Evolutionary conservation across 2,797 vertebrate genomes (phyloP), one percentile per base, ranked within the genome.

Genomic region (Onychomys leucogaster): DNA sequence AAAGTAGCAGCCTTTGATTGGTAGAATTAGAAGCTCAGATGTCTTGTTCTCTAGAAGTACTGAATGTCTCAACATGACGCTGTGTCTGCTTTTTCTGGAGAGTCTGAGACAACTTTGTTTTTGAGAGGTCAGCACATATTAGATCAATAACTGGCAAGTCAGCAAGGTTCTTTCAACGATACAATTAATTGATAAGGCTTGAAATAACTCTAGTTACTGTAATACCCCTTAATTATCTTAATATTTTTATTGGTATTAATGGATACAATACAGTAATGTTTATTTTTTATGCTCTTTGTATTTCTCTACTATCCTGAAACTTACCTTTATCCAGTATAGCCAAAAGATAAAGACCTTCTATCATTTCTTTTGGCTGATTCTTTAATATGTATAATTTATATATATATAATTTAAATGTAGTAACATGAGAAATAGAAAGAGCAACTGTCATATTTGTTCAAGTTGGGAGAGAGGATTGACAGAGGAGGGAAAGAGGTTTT

Each of bases 211-310:
- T 77, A 77, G 57, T 23, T 61, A 12, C 9, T 55, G 0, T 57
- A n/a, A 34, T 57, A 59, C 57, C 78, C 2, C 25, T n/a, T 16
- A 87, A 19, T 17, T 19, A 55, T 71, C 80, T 49, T 21, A 90
- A 37, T 59, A 29, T 67, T 84, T 93, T 43, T 91, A 61, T 55
- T 96, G 59, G n/a, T 61, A 17, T 85, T 73, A 86, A 78, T 55
- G 13, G 21, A n/a, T 1, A 23, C 41, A 32, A 78, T 37, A 0
- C 3, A 52, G 6, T 37, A 41, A 41, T 77, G 49, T 16, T 9
- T 16, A 46, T 61, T n/a, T 57, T 82, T 55, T 69, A 27, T 0
- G 3, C 21, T 85, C 2, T 37, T 73, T 85, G 1, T 11, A 69
- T 32, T 80, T 95, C 9, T 69, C 52, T 17, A 34, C 4, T 17